Evolutionary conservation across 2,888 invertebrate species (phyloP).

Genomic region (Caenorhabditis zanzibari): DNA sequence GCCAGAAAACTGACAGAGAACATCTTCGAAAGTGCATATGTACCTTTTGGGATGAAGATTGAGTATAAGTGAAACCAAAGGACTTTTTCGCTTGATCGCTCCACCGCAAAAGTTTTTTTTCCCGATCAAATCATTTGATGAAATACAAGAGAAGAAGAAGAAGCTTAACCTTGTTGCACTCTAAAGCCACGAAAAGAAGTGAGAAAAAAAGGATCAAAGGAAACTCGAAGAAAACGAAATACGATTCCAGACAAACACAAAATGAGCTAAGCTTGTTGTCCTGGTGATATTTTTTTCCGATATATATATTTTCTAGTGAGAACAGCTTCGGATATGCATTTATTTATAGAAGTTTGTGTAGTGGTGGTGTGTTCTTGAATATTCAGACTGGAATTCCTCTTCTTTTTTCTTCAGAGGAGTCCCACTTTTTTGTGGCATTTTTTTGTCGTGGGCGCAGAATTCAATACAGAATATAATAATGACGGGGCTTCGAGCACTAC

Average conservation of each 20-base stretch:
- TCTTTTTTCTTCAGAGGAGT: no score
- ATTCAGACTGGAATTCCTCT: no score
- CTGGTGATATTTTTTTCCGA: slow-evolving; percentile 1
- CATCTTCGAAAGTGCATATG: slow-evolving; percentile 48
- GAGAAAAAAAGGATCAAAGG: slow-evolving; percentile 1
- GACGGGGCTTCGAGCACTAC: slow-evolving; percentile 5
- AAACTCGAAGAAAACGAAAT: neutral
- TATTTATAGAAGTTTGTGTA: neutral
- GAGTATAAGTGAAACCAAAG: slow-evolving; percentile 22
- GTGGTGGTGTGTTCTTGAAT: neutral
- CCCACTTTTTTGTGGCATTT: no score
- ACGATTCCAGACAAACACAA: neutral
- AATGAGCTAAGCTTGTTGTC: slow-evolving; percentile 10
- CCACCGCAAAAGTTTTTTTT: slow-evolving; percentile 18
- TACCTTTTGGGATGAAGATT: slow-evolving; percentile 33
- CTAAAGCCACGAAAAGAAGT: neutral
- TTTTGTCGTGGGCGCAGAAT: no score
- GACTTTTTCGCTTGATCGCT: slow-evolving; percentile 56
- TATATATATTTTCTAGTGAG: neutral
- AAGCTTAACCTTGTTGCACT: slow-evolving; percentile 4
- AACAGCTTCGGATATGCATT: neutral
- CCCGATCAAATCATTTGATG: slow-evolving; percentile 24
- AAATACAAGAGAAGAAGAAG: slow-evolving; percentile 18
- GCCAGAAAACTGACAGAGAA: slow-evolving; percentile 40
- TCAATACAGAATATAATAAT: no score